Evolutionary conservation across 2,888 invertebrate species (phyloP), one percentile per base, ranked within the genome.

Genomic region (Antitype chi): DNA sequence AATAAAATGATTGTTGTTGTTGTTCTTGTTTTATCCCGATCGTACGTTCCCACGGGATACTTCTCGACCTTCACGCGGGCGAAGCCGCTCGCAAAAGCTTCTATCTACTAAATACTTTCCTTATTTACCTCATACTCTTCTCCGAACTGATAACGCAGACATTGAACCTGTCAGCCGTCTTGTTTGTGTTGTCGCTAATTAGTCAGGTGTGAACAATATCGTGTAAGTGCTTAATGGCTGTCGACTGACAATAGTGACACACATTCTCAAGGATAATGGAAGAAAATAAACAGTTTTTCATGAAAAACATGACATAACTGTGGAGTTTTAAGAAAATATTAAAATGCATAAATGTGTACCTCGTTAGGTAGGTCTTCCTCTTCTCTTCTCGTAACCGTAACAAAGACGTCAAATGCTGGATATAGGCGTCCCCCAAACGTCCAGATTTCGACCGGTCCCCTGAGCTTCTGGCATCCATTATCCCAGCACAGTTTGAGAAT

Each of bases 141-240:
- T 23, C 2, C 0, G 13, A 64, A 55, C 63, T 68, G 63, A 64
- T 64, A 59, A 59, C 23, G n/a, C 8, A 64, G 28, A 38, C 53
- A 69, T 69, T 74, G 68, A 74, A 80, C 59, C 59, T 53, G 47
- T 69, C 74, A 74, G 4, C 32, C 15, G 2, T 32, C 43, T 64
- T 80, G 57, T 68, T 32, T 63, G 68, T 25, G 32, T 25, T 43
- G 15, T 23, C 17, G 25, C 32, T 47, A 52, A 68, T 73, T 63
- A 68, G 52, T 73, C 32, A 69, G 38, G 55, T 55, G 70, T 49
- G 11, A 11, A 32, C 15, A 32, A 71, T 32, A 67, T 79, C 20
- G 55, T 38, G 47, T 69, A 69, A 76, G n/a, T 69, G 20, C 55
- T 47, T 52, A 32, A 77, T 71, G 55, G 67, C 13, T 49, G 49